Percentiles rank a stretch among this genome's conserved stretches.
Evolutionary conservation across 2,888 invertebrate species (phyloP).

Genomic region (Sturmia bella): DNA sequence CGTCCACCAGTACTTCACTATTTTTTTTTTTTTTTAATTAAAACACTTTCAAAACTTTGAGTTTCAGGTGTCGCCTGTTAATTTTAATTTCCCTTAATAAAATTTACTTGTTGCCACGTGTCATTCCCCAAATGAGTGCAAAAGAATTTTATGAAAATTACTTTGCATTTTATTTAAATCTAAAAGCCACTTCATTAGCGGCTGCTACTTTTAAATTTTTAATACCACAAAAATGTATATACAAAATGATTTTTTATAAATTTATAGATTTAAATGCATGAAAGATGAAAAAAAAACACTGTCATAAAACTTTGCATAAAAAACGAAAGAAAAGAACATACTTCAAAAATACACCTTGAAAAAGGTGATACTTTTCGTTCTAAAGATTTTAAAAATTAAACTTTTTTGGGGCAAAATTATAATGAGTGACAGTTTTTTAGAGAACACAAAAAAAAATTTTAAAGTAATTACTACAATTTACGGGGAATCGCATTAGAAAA

Average conservation of each 20-base stretch:
- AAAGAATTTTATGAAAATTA: conserved; percentile 16
- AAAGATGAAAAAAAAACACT: not conserved
- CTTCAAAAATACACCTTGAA: conserved; percentile 26
- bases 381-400: too few species aligned
- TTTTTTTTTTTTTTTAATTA: too few species aligned
- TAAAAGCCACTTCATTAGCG: conserved; percentile 59
- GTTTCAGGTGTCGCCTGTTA: too few species aligned
- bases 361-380: too few species aligned
- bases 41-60: too few species aligned
- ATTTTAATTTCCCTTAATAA: not conserved
- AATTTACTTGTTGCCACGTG: not conserved
- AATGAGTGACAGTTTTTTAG: too few species aligned
- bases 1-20: too few species aligned
- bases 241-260: conserved; percentile 19
- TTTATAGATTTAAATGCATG: conserved; percentile 7
- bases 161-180: conserved; percentile 49
- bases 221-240: conserved; percentile 52
- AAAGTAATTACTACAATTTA: too few species aligned
- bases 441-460: too few species aligned
- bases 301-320: conserved; percentile 47
- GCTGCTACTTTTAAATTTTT: conserved; percentile 64
- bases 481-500: too few species aligned
- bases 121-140: not conserved
- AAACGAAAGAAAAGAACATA: not conserved
- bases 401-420: too few species aligned